Percentiles rank a stretch among this genome's conserved stretches.
These are phyloP conservation scores for Eumaeus atala DNA, from an alignment of 1,140 invertebrate genomes.

Conservation along the genomic window DNA sequence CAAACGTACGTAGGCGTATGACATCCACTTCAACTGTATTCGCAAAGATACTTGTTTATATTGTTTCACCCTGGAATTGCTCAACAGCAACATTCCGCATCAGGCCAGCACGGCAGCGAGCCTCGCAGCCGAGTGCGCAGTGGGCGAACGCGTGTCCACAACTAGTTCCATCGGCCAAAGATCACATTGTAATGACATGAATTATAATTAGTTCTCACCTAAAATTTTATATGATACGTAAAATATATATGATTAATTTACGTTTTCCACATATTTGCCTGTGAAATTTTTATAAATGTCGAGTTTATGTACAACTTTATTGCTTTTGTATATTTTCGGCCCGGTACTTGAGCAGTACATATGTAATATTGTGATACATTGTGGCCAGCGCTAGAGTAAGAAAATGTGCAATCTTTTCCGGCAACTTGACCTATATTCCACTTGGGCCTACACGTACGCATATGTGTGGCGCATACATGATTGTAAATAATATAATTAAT, in stretches of 20 bases:
- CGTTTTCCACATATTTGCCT: not conserved
- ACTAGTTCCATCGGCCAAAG: not conserved
- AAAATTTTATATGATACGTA: not conserved
- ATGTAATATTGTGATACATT: too few relatives aligned
- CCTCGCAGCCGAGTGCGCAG: not conserved
- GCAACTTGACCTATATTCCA: too few relatives aligned
- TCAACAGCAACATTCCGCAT: not conserved
- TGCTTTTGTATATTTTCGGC: too few relatives aligned
- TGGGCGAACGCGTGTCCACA: not conserved
- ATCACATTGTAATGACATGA: constrained; percentile 3
- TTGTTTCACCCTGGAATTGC: not conserved
- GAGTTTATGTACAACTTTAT: not conserved
- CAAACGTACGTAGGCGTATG: constrained; percentile 2
- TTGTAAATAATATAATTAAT: too few relatives aligned
- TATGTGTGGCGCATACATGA: too few relatives aligned
- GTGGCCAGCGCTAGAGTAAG: too few relatives aligned
- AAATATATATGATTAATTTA: not conserved
- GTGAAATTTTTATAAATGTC: not conserved
- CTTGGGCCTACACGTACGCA: too few relatives aligned
- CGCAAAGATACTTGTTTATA: constrained; percentile 4
- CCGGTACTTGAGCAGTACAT: too few relatives aligned
- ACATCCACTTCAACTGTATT: constrained; percentile 1
- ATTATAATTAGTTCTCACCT: constrained; percentile 7
- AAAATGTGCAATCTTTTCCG: too few relatives aligned
- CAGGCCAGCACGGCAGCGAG: not conserved